A percentile compares a stretch with the other conserved stretches of the same genome.
These are phyloP conservation scores for Okapia johnstoni DNA, from an alignment of 2,113 vertebrate genomes.

Conservation along the genomic window DNA sequence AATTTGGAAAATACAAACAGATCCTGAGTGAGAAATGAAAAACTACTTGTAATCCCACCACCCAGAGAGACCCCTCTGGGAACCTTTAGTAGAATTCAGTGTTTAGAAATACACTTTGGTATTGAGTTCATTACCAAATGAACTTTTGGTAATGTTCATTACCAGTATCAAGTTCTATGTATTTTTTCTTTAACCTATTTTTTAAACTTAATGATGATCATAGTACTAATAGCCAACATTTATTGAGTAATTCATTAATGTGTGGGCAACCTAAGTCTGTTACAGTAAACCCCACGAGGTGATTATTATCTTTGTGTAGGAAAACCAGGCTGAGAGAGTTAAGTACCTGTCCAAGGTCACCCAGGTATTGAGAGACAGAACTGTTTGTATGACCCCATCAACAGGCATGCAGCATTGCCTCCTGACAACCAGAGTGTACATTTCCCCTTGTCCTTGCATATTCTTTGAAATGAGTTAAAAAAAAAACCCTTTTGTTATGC, in stretches of 20 bases:
- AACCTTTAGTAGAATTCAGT: neutral
- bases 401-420: fast-evolving
- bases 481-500: neutral
- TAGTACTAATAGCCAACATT: neutral
- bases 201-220: neutral
- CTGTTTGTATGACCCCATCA: fast-evolving
- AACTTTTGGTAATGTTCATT: neutral
- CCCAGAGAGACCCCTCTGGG: neutral
- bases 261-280: neutral
- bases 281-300: neutral
- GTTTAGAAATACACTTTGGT: neutral
- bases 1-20: neutral
- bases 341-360: neutral
- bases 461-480: neutral
- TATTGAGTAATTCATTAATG: neutral
- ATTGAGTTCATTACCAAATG: neutral
- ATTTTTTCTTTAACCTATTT: neutral
- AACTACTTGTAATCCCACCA: neutral
- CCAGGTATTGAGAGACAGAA: neutral
- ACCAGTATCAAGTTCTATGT: neutral
- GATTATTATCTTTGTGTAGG: neutral
- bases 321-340: neutral
- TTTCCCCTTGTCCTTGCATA: neutral
- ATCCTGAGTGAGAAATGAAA: neutral
- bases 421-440: fast-evolving